phyloP scores from a whole-genome alignment of 2,113 vertebrate species.

The Silurus asotus region DNA sequence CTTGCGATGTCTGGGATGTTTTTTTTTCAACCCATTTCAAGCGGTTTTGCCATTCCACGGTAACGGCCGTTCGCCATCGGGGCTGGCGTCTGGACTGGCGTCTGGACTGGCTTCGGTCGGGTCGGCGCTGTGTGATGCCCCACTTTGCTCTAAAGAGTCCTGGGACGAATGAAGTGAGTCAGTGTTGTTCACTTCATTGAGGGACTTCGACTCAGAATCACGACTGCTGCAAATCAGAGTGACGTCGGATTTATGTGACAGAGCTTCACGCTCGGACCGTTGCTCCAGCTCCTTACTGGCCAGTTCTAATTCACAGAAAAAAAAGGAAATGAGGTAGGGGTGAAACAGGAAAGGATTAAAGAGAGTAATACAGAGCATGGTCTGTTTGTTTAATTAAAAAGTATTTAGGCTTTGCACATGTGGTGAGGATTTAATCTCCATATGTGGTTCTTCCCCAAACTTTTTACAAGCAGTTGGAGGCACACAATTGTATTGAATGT shows the following conservation, averaged over 20 bases:
- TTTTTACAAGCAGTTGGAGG: no score
- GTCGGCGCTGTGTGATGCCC: slow-evolving; percentile 36
- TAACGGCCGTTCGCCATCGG: slow-evolving; percentile 28
- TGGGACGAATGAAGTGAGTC: slow-evolving; percentile 55
- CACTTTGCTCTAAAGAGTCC: slow-evolving; percentile 51
- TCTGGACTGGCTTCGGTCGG: slow-evolving; percentile 36
- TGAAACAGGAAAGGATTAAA: background rate
- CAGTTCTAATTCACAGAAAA: slow-evolving; percentile 49
- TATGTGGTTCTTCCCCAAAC: no score
- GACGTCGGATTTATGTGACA: slow-evolving; percentile 36
- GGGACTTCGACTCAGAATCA: slow-evolving; percentile 43
- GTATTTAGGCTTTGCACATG: background rate
- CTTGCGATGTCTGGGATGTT: background rate
- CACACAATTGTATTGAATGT: no score
- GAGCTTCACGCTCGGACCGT: slow-evolving; percentile 40
- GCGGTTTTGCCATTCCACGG: slow-evolving; percentile 59
- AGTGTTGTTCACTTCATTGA: slow-evolving; percentile 54
- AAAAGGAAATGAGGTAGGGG: slow-evolving; percentile 7
- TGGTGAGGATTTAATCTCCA: background rate
- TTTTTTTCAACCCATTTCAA: slow-evolving; percentile 1
- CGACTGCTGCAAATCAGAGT: slow-evolving; percentile 33
- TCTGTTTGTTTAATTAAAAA: background rate
- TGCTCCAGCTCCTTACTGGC: slow-evolving; percentile 54
- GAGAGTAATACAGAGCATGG: background rate
- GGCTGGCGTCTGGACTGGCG: slow-evolving; percentile 38